Base-by-base conservation (phyloP, 2,113 vertebrate species). In the Triplophysa rosa region DNA sequence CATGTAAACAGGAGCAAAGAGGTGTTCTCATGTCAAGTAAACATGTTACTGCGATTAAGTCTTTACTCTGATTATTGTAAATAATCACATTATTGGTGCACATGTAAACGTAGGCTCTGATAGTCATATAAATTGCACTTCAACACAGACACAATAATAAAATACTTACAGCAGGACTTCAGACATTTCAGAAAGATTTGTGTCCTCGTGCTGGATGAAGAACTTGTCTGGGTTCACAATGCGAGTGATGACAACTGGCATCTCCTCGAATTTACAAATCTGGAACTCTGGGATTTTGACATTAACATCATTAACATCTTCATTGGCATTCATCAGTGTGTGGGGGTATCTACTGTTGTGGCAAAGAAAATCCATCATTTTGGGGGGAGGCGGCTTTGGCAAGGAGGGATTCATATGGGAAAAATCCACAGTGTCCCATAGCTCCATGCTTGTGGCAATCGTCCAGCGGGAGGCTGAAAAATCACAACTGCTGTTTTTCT, bases 351-450 rank as follows among this genome's bases (percentile, higher is more conserved):
- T 8, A 13, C 42, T n/a, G 7, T 64, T 73, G 47, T 40, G 61
- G 58, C 45, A 37, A 49, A 13, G 9, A 23, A 54, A 75, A 62
- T 45, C 2, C 9, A 17, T 10, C 8, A 17, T 59, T 63, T 42
- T 59, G 14, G 77, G 67, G 21, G 29, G 1, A 4, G 13, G 67
- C 4, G 9, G 23, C 8, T 75, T 62, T 4, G 67, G 54, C 0
- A 54, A 54, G 1, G 26, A 23, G 2, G 68, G 47, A 70, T 29
- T 56, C 21, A 66, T 78, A 13, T 85, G 80, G 24, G 79, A 80
- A 67, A 93, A 78, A 64, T 92, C 85, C 65, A 86, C 90, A 3
- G 90, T 49, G 77, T 94, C 93, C 93, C 92, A 93, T 26, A 93
- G 21, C 76, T 93, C 92, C 11, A 84, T 90, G 66, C 86, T 80